A percentile compares a stretch with the other conserved stretches of the same genome.
phyloP scores from a whole-genome alignment of 53 echinoderm and acorn worm species.

The Zoroaster sp. region DNA sequence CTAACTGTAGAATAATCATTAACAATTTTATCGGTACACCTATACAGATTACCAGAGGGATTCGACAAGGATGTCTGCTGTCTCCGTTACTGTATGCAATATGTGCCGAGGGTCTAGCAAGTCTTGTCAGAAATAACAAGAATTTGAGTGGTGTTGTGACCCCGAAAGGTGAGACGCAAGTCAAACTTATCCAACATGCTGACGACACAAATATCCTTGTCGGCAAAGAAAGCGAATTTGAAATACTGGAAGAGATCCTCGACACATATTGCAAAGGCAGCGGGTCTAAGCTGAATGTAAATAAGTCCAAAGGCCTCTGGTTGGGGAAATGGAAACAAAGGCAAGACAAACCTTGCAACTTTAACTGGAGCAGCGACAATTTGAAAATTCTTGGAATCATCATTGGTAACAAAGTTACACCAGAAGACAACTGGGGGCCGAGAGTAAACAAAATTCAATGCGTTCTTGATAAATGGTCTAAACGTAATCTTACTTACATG shows the following conservation, averaged over 20 bases:
- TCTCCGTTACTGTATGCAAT: background rate
- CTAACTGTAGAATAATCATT: background rate
- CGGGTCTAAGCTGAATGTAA: too few species aligned
- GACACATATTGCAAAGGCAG: too few species aligned
- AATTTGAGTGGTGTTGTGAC: background rate
- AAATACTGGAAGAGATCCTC: too few species aligned
- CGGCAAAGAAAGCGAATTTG: too few species aligned
- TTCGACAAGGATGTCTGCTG: slow-evolving; percentile 10
- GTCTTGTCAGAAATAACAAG: background rate
- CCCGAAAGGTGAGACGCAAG: too few species aligned
- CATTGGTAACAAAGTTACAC: background rate
- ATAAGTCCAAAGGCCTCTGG: background rate
- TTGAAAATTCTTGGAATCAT: background rate
- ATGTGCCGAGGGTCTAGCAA: too few species aligned
- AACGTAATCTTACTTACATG: background rate
- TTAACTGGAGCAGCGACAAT: background rate
- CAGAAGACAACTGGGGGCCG: background rate
- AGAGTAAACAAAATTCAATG: background rate
- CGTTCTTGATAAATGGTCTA: background rate
- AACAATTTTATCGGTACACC: slow-evolving; percentile 10
- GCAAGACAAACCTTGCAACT: background rate
- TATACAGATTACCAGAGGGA: background rate
- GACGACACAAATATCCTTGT: too few species aligned
- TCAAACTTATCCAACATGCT: too few species aligned
- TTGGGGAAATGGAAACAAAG: background rate